Evolutionary conservation across 1,140 invertebrate species (phyloP), one percentile per base, ranked within the genome.

Genomic region (Orchestia grillus): DNA sequence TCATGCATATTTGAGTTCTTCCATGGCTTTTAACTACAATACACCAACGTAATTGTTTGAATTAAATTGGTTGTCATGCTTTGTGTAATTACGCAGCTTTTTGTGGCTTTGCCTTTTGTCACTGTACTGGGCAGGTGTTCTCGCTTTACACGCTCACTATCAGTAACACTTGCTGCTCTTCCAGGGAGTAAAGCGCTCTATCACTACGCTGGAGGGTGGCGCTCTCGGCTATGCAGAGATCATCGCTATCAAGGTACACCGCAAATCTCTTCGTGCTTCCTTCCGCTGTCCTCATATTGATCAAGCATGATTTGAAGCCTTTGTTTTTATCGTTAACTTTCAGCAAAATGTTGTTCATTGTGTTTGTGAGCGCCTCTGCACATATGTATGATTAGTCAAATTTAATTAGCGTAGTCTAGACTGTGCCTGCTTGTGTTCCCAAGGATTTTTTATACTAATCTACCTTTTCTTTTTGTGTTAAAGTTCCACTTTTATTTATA

Each of bases 151-250:
- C 19, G 6, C 47, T 53, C 6, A 53, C 47, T 19, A 6, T 53
- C 47, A 36, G 11, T 77, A 23, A 77, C 28, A 36, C 88, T 36
- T 90, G n/a, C 41, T 42, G 88, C 88, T 41, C 47, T 96, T 96
- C 87, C 97, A 97, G 97, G 99, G 98, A 97, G 98, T 99, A 98
- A 99, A 99, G 98, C 98, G 99, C 97, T 99, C 99, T 97, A 99
- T 99, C 98, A 99, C 99, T 97, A 98, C 98, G 97, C 98, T 99
- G 97, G 98, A 98, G 97, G 98, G 98, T 97, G 98, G 98, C 97
- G 98, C 98, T 96, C 98, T 99, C 97, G 98, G 98, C 97, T 99
- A 98, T 97, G 99, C 99, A 97, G 99, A 99, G 98, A 99, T 99
- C 98, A 99, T 99, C 97, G 99, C 99, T 97, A 98, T 99, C 97